Evolutionary conservation across 1,140 invertebrate species (phyloP).

Genomic region (Drosophila punjabiensis): DNA sequence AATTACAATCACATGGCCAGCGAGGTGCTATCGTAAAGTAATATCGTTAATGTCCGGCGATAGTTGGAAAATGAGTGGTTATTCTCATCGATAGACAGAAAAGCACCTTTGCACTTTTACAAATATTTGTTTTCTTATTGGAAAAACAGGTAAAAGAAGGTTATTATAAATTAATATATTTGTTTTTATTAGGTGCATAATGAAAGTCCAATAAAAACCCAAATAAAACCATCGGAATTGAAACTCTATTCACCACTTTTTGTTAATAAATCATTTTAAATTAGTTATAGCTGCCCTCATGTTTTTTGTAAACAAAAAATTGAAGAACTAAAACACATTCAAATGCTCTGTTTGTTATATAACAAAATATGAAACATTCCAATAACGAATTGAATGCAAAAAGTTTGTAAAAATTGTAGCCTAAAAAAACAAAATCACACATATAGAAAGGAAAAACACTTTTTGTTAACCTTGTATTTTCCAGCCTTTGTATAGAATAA

Average conservation of each 20-base stretch:
- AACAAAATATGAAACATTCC: background rate
- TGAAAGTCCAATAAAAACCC: background rate
- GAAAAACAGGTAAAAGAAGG: background rate
- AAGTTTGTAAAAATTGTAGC: background rate
- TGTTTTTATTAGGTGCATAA: background rate
- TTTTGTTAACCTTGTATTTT: no score
- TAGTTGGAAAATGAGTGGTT: background rate
- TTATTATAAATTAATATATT: background rate
- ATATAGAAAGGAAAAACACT: no score
- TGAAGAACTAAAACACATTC: background rate
- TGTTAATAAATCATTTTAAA: background rate
- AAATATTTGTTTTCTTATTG: background rate
- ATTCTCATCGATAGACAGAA: background rate
- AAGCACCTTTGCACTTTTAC: background rate
- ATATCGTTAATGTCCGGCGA: background rate
- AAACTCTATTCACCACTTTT: background rate
- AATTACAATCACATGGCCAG: slow-evolving; percentile 38
- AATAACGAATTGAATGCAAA: background rate
- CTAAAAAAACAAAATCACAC: no score
- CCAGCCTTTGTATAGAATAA: no score
- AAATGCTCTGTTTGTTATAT: no score
- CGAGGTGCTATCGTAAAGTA: slow-evolving; percentile 10
- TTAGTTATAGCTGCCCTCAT: background rate
- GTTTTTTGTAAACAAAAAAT: background rate
- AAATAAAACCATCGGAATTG: background rate